These are phyloP conservation scores for Cottoperca gobio DNA, from an alignment of 2,797 vertebrate genomes.

Conservation along the genomic window DNA sequence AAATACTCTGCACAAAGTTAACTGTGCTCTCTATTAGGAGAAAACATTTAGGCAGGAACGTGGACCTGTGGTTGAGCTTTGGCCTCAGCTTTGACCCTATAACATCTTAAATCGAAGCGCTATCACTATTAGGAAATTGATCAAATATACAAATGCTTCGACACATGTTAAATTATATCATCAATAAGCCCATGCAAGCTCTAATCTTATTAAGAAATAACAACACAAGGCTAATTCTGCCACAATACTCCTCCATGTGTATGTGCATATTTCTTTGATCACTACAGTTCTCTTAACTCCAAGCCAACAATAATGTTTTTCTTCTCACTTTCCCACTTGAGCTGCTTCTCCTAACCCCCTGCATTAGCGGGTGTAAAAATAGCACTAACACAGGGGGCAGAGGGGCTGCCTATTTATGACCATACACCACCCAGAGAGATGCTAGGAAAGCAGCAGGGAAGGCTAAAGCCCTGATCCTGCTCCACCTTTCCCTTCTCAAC, in stretches of 20 bases:
- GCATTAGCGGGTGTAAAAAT: slow-evolving; percentile 74
- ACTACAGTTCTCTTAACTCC: slow-evolving; percentile 34
- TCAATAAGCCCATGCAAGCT: slow-evolving; percentile 25
- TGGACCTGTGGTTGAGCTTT: background rate
- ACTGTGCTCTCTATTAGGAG: background rate
- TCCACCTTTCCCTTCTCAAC: slow-evolving; percentile 59
- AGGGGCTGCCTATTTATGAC: slow-evolving; percentile 69
- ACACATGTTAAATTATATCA: slow-evolving; percentile 10
- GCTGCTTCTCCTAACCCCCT: slow-evolving; percentile 46
- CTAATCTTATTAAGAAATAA: slow-evolving; percentile 40
- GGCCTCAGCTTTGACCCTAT: background rate
- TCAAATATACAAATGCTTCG: background rate
- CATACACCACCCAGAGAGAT: slow-evolving; percentile 67
- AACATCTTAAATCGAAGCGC: slow-evolving; percentile 1
- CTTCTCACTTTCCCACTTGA: slow-evolving; percentile 54
- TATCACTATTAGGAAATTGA: slow-evolving; percentile 2
- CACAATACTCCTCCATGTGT: slow-evolving; percentile 18
- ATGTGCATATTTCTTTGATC: slow-evolving; percentile 44
- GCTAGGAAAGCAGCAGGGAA: slow-evolving; percentile 69
- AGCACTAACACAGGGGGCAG: slow-evolving; percentile 58
- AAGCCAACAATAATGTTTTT: slow-evolving; percentile 71
- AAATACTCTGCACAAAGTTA: background rate
- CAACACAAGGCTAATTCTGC: slow-evolving; percentile 40
- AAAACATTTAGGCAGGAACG: background rate
- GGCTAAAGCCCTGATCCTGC: slow-evolving; percentile 55